These are phyloP conservation scores for Prosopocoilus inquinatus DNA, from an alignment of 2,888 invertebrate species.

Conservation along the genomic window DNA sequence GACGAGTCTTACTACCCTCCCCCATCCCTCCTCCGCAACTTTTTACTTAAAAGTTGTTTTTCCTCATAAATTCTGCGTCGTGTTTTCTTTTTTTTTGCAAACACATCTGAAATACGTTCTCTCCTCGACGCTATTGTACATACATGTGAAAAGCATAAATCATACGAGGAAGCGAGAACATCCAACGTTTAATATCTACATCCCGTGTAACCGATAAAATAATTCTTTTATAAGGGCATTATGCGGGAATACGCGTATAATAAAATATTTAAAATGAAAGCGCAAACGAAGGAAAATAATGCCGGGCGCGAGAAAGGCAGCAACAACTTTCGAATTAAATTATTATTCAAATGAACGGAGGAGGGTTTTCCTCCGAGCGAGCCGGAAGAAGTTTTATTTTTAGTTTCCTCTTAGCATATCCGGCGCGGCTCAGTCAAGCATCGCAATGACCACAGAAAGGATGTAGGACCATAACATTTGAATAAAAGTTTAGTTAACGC, in stretches of 20 bases:
- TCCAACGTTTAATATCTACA: slow-evolving; percentile 19
- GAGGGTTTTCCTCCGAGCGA: slow-evolving; percentile 29
- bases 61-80: no score
- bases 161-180: slow-evolving; percentile 14
- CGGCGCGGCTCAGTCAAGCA: slow-evolving; percentile 38
- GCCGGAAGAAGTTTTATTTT: slow-evolving; percentile 44
- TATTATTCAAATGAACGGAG: slow-evolving; percentile 44
- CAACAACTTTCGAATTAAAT: slow-evolving; percentile 43
- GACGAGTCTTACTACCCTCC: no score
- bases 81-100: no score
- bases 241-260: slow-evolving; percentile 38
- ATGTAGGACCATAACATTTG: slow-evolving; percentile 40
- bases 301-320: slow-evolving; percentile 28
- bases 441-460: slow-evolving; percentile 41
- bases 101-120: not conserved
- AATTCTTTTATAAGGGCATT: slow-evolving; percentile 31
- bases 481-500: slow-evolving; percentile 34
- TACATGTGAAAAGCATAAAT: slow-evolving; percentile 15
- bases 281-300: slow-evolving; percentile 39
- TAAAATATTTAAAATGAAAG: slow-evolving; percentile 44
- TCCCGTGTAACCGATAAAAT: slow-evolving; percentile 22
- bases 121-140: no score
- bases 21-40: no score
- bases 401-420: slow-evolving; percentile 41
- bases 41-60: no score